Conservation (phyloP, 2,797 vertebrate genomes). For the Silurus lanzhouensis region DNA sequence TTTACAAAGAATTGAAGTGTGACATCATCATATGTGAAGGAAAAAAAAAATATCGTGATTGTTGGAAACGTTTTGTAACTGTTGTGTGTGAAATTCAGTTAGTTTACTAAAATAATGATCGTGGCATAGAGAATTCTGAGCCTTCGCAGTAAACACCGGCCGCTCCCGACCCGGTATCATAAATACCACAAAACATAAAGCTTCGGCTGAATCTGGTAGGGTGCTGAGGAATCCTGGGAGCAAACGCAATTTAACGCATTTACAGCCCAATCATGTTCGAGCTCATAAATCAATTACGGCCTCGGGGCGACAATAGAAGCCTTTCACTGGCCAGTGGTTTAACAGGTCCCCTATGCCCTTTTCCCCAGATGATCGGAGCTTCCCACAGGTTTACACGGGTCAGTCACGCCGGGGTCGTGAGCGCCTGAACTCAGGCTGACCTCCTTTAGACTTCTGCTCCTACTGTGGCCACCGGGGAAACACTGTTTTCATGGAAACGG, state of each 20-base stretch:
- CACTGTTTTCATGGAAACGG: background rate
- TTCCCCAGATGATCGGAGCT: constrained; percentile 72
- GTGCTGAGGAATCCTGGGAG: constrained; percentile 74
- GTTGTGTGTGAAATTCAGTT: background rate
- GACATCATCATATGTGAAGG: background rate
- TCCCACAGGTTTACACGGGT: constrained; percentile 79
- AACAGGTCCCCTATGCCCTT: constrained; percentile 76
- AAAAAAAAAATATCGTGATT: background rate
- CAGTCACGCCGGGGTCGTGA: constrained; percentile 70
- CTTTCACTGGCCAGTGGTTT: constrained; percentile 76
- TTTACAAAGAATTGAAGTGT: background rate
- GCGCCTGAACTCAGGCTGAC: constrained; percentile 85
- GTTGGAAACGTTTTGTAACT: background rate
- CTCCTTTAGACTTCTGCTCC: constrained; percentile 67
- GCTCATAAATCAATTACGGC: constrained; percentile 86
- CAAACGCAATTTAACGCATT: constrained; percentile 76
- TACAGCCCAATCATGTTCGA: constrained; percentile 85
- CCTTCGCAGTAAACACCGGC: background rate
- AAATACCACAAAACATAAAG: constrained; percentile 25
- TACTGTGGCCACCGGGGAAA: constrained; percentile 78
- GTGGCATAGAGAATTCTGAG: background rate
- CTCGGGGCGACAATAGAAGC: constrained; percentile 79
- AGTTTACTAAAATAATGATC: background rate
- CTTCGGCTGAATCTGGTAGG: constrained; percentile 61
- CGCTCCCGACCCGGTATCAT: background rate